phyloP scores from a whole-genome alignment of 1,140 invertebrate species.

The Tetragnatha versicolor region DNA sequence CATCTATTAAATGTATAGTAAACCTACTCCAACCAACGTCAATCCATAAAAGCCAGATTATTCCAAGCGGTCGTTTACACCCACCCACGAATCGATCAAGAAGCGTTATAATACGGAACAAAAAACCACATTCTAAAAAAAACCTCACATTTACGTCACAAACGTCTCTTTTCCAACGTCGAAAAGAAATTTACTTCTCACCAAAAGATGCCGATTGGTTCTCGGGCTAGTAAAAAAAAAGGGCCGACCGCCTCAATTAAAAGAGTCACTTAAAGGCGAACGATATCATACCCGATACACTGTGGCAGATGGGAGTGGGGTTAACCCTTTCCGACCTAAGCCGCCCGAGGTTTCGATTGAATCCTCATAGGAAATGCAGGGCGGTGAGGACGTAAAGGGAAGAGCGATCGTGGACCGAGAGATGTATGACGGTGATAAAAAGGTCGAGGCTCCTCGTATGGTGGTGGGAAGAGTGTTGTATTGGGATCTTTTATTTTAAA shows the following conservation, averaged over 20 bases:
- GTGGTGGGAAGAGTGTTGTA: neutral
- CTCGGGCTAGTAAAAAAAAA: neutral
- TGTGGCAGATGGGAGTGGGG: neutral
- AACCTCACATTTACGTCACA: neutral
- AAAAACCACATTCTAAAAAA: too few relatives aligned
- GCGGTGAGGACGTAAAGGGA: too few relatives aligned
- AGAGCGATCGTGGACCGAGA: neutral
- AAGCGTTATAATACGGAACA: too few relatives aligned
- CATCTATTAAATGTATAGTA: too few relatives aligned
- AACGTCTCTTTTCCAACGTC: neutral
- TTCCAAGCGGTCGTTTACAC: too few relatives aligned
- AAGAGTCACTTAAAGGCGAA: neutral
- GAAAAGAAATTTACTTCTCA: too few relatives aligned
- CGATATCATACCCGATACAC: neutral
- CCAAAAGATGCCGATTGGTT: conserved; percentile 8
- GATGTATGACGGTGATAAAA: conserved; percentile 18
- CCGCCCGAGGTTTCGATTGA: too few relatives aligned
- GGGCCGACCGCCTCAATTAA: conserved; percentile 9
- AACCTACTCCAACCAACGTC: too few relatives aligned
- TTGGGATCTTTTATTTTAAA: neutral
- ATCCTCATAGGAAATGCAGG: too few relatives aligned
- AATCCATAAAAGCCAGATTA: too few relatives aligned
- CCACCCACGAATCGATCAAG: too few relatives aligned
- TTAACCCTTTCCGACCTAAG: too few relatives aligned
- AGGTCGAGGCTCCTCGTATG: neutral